A percentile compares a stretch with the other conserved stretches of the same genome.
Conservation (phyloP, 1,140 invertebrate species). For the Oedothorax gibbosus region DNA sequence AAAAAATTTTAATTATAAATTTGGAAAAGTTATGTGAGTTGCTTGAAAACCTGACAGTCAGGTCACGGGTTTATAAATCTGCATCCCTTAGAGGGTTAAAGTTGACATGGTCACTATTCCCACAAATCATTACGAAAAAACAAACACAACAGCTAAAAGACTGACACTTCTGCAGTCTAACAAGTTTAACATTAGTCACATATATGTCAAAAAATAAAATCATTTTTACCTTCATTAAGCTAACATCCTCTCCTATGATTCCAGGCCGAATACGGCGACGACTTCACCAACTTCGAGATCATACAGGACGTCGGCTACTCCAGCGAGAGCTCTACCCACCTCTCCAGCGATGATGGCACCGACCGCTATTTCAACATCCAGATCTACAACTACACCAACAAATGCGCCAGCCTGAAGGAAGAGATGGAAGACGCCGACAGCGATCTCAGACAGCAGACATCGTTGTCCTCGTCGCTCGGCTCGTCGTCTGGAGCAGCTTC, state of each 20-base stretch:
- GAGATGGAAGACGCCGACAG: background rate
- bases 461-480: conserved; percentile 23
- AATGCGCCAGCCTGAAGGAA: conserved; percentile 20
- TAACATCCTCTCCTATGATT: background rate
- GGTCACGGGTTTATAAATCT: too few species aligned
- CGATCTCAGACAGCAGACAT: background rate
- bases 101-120: too few species aligned
- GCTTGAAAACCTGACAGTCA: too few species aligned
- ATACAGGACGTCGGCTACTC: conserved; percentile 68
- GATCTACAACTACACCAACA: conserved; percentile 44
- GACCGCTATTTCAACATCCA: conserved; percentile 61
- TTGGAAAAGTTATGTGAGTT: too few species aligned
- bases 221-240: too few species aligned
- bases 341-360: conserved; percentile 66
- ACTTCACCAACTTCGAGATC: conserved; percentile 61
- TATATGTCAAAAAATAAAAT: too few species aligned
- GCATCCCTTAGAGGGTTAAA: too few species aligned
- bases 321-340: conserved; percentile 66
- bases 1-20: too few species aligned
- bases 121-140: too few species aligned
- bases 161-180: too few species aligned
- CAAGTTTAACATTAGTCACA: too few species aligned
- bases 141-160: too few species aligned
- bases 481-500: conserved; percentile 42
- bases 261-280: conserved; percentile 56